These are phyloP conservation scores for Drosophila sp. DNA, from an alignment of 1,140 invertebrate genomes.

Conservation along the genomic window DNA sequence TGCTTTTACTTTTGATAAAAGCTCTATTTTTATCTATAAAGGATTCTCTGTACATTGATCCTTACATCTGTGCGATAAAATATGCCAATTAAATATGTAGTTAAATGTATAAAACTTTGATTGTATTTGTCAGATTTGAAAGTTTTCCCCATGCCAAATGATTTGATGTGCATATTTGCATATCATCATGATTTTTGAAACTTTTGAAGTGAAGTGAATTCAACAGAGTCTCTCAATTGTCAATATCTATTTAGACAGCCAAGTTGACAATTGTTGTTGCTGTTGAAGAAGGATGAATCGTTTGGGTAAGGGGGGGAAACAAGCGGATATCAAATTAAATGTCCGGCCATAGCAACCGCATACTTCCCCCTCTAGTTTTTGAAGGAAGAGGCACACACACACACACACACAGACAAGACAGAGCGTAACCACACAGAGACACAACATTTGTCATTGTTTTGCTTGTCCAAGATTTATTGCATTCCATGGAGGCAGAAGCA, in stretches of 20 bases:
- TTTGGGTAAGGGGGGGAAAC: constrained; percentile 21
- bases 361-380: neutral
- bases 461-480: constrained; percentile 75
- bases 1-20: too few relatives aligned
- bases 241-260: constrained; percentile 47
- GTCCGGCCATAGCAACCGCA: constrained; percentile 61
- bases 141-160: neutral
- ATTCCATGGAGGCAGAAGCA: constrained; percentile 43
- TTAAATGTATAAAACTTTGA: too few relatives aligned
- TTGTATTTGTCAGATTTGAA: neutral
- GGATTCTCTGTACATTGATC: too few relatives aligned
- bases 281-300: constrained; percentile 11
- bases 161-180: neutral
- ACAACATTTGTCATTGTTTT: constrained; percentile 76
- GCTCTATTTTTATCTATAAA: too few relatives aligned
- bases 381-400: constrained; percentile 24
- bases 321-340: constrained; percentile 71
- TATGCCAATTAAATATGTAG: too few relatives aligned
- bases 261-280: constrained; percentile 39
- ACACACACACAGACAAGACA: constrained; percentile 31
- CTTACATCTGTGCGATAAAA: too few relatives aligned
- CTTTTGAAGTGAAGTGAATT: constrained; percentile 10
- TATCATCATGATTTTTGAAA: neutral
- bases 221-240: constrained; percentile 36
- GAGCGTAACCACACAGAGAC: constrained; percentile 9